Conservation (phyloP, 1,140 invertebrate genomes). For the Tenebrio molitor region DNA sequence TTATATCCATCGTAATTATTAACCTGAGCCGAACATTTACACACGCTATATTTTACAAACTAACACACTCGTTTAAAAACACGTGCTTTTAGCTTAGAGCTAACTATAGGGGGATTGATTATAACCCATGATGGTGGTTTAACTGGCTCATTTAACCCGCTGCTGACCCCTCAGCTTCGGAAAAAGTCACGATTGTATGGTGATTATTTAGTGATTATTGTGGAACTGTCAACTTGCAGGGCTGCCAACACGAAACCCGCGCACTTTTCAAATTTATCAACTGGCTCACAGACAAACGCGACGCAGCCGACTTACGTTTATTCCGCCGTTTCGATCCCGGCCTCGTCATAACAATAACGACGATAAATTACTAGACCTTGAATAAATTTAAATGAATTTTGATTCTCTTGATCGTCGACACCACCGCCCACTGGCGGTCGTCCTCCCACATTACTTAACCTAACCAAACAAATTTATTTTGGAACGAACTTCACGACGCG, state of each 20-base stretch:
- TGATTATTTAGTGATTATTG: not conserved
- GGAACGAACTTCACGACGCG: not conserved
- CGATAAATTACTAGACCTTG: not conserved
- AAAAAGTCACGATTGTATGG: constrained; percentile 22
- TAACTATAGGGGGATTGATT: constrained; percentile 39
- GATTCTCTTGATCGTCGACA: not conserved
- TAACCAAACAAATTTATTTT: not conserved
- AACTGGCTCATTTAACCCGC: constrained; percentile 38
- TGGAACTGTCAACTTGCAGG: not conserved
- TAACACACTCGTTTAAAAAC: constrained; percentile 50
- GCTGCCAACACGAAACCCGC: not conserved
- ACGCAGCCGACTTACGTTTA: too few species aligned
- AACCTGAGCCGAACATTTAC: constrained; percentile 59
- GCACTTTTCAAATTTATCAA: too few species aligned
- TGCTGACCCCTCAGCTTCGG: constrained; percentile 42
- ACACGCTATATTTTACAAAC: constrained; percentile 50
- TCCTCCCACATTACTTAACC: not conserved
- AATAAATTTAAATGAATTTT: not conserved
- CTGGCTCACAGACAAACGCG: too few species aligned
- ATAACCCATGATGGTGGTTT: constrained; percentile 43
- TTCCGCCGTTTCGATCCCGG: too few species aligned
- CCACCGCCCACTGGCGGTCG: not conserved
- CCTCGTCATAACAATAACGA: not conserved
- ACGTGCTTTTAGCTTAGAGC: constrained; percentile 55
- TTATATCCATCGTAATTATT: constrained; percentile 59